phyloP scores from a whole-genome alignment of 2,888 invertebrate species.

The Arge pagana region DNA sequence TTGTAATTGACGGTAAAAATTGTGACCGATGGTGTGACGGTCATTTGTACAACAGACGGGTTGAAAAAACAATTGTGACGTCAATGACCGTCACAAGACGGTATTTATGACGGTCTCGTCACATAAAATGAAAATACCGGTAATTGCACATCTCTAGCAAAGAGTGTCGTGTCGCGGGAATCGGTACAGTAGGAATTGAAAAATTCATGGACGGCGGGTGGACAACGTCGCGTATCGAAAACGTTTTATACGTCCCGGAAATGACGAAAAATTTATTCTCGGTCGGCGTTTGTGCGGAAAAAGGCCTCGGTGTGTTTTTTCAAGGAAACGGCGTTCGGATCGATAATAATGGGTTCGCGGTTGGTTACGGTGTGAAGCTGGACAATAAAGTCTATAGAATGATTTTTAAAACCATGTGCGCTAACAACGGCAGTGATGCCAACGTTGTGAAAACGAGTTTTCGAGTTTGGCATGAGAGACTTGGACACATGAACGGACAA shows the following conservation, averaged over 20 bases:
- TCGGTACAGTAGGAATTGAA: constrained; percentile 25
- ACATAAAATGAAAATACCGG: too few species aligned
- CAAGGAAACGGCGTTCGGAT: constrained; percentile 3
- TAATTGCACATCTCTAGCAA: too few species aligned
- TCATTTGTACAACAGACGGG: too few species aligned
- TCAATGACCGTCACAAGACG: too few species aligned
- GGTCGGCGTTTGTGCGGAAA: constrained; percentile 20
- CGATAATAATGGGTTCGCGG: background rate
- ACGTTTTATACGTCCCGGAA: constrained; percentile 31
- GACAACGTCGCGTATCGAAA: constrained; percentile 21
- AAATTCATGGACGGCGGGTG: constrained; percentile 24
- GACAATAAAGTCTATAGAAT: constrained; percentile 17
- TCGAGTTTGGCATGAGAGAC: constrained; percentile 31
- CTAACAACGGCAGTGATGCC: constrained; percentile 1
- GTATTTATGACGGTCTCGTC: too few species aligned
- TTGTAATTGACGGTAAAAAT: too few species aligned
- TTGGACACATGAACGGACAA: constrained; percentile 30
- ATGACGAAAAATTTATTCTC: constrained; percentile 29
- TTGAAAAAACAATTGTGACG: too few species aligned
- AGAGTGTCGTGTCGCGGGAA: constrained; percentile 22
- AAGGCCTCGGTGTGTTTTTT: constrained; percentile 19
- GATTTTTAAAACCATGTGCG: constrained; percentile 9
- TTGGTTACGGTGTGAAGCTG: constrained; percentile 20
- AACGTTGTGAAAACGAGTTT: constrained; percentile 24
- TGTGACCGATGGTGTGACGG: too few species aligned